These are phyloP conservation scores for Sternarchorhynchus goeldii DNA, from an alignment of 2,797 vertebrate species.

Conservation along the genomic window DNA sequence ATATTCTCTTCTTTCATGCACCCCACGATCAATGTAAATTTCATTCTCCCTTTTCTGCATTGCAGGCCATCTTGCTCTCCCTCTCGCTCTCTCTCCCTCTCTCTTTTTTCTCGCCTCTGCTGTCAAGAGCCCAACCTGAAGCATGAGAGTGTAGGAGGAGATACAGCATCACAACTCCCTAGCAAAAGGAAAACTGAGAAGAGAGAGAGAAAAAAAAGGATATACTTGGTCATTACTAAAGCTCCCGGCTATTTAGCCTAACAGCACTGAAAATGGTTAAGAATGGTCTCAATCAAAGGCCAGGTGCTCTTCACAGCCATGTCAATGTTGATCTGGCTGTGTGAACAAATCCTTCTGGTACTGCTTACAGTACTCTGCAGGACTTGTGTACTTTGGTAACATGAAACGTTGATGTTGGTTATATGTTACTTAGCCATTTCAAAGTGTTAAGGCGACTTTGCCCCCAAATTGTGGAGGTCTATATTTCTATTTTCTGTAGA, in stretches of 20 bases:
- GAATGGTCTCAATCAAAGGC: neutral
- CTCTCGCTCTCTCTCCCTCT: constrained; percentile 10
- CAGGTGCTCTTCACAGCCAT: neutral
- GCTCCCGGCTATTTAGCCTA: neutral
- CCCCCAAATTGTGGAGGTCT: too few relatives aligned
- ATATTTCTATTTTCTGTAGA: too few relatives aligned
- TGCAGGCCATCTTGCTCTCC: constrained; percentile 3
- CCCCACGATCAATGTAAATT: constrained; percentile 48
- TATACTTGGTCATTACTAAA: neutral
- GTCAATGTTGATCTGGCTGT: too few relatives aligned
- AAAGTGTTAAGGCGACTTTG: too few relatives aligned
- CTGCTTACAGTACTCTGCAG: too few relatives aligned
- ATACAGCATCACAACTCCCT: constrained; percentile 1
- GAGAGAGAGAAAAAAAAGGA: too few relatives aligned
- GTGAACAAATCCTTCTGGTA: too few relatives aligned
- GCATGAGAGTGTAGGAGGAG: constrained; percentile 24
- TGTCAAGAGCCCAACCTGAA: constrained; percentile 18
- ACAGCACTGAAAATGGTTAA: neutral
- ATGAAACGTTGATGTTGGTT: too few relatives aligned
- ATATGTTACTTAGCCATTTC: too few relatives aligned
- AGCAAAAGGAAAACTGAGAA: neutral
- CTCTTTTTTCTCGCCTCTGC: neutral
- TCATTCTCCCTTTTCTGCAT: constrained; percentile 30
- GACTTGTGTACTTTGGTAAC: too few relatives aligned
- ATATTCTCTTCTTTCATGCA: constrained; percentile 53